These are phyloP conservation scores for Saturnia pavonia DNA, from an alignment of 2,888 invertebrate species.

Conservation along the genomic window DNA sequence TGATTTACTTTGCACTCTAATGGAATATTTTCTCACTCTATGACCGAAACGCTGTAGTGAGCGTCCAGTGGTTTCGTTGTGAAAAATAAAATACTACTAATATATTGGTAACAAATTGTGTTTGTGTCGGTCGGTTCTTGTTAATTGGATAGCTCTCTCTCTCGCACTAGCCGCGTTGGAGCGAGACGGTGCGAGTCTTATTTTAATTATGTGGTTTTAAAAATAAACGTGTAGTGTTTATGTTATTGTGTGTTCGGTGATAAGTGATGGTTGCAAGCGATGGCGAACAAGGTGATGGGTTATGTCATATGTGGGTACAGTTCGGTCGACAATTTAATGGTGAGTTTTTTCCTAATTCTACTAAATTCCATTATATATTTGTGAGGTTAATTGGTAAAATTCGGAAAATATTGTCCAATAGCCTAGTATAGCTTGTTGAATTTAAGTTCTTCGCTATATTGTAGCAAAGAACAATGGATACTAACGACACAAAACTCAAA, in stretches of 20 bases:
- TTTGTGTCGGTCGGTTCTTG: conserved; percentile 6
- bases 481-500: no score
- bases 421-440: no score
- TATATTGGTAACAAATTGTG: background rate
- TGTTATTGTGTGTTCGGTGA: conserved; percentile 30
- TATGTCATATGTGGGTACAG: conserved; percentile 83
- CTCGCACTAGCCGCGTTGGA: conserved; percentile 18
- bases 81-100: background rate
- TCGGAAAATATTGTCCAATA: no score
- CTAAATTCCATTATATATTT: background rate
- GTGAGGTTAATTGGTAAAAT: background rate
- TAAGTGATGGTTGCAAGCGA: conserved; percentile 38
- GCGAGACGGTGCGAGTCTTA: conserved; percentile 19
- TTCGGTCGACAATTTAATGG: conserved; percentile 82
- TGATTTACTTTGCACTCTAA: background rate
- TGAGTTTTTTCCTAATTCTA: conserved; percentile 49
- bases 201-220: background rate
- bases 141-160: conserved; percentile 24
- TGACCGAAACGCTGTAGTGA: background rate
- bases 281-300: conserved; percentile 80
- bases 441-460: no score
- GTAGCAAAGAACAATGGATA: no score
- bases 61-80: background rate
- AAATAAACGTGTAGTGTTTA: conserved; percentile 10
- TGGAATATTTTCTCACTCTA: conserved; percentile 9